Conservation (phyloP, 2,113 vertebrate genomes). For the Pelobates fuscus region DNA sequence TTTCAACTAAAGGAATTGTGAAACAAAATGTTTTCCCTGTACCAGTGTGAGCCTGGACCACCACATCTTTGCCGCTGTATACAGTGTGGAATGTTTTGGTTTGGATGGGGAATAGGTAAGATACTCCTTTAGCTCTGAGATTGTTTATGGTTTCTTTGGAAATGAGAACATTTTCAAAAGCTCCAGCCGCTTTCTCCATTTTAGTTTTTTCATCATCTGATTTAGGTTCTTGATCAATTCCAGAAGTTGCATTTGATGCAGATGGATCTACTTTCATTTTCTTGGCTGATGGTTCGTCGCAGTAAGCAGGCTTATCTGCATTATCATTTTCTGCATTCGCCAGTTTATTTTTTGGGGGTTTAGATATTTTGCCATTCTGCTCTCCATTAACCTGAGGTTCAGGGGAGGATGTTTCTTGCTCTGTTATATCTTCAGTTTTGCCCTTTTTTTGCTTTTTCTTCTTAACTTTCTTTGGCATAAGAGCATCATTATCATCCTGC, state of each 20-base stretch:
- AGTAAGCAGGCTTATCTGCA: background rate
- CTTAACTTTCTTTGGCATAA: slow-evolving; percentile 31
- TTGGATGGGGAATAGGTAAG: slow-evolving; percentile 93
- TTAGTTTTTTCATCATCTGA: slow-evolving; percentile 54
- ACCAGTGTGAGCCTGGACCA: slow-evolving; percentile 93
- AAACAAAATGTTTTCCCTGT: slow-evolving; percentile 97
- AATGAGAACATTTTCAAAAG: slow-evolving; percentile 74
- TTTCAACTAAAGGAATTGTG: slow-evolving; percentile 88
- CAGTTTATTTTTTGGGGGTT: slow-evolving; percentile 24
- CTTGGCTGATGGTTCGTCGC: slow-evolving; percentile 3
- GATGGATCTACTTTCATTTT: slow-evolving; percentile 4
- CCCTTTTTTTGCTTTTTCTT: slow-evolving; percentile 27
- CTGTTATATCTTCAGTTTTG: slow-evolving; percentile 6
- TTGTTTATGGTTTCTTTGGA: slow-evolving; percentile 71
- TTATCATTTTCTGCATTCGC: background rate
- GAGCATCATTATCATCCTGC: slow-evolving; percentile 1
- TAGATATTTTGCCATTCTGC: slow-evolving; percentile 17
- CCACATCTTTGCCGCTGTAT: slow-evolving; percentile 86
- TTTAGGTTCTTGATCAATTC: background rate
- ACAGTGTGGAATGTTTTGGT: slow-evolving; percentile 84
- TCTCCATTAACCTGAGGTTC: slow-evolving; percentile 18
- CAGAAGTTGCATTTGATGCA: background rate
- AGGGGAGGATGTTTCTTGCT: background rate
- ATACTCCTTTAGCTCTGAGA: slow-evolving; percentile 83
- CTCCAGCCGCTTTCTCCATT: slow-evolving; percentile 70